Evolutionary conservation across 2,797 vertebrate genomes (phyloP), one percentile per base, ranked within the genome.

Genomic region (Nannoperca australis): DNA sequence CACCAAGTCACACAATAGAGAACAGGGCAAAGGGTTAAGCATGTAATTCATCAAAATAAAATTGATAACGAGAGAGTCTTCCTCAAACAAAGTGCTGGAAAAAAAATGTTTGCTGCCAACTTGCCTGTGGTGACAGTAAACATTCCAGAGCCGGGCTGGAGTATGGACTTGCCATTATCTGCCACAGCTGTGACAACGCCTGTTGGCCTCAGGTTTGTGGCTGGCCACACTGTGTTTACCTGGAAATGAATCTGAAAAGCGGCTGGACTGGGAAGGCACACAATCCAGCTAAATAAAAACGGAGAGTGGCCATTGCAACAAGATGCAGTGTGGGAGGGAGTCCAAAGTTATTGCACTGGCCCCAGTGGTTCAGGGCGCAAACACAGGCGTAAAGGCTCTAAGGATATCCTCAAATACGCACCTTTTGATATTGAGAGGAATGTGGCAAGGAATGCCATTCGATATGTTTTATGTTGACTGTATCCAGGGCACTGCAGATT

Each of bases 191-290:
- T 92, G 94, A 95, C 95, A 95, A 94, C 86, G 91, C 93, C 82
- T 90, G 94, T 96, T 96, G 96, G 96, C 94, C 91, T 91, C 94
- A 91, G 90, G 95, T 94, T 95, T 95, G 94, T 63, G 89, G 95
- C 92, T 92, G 92, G 95, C 95, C 93, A 93, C 91, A 76, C 89
- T 90, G 88, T 97, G 95, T 98, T 97, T 97, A 97, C 96, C 96
- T 95, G 96, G 95, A 95, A 95, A 96, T 96, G 95, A 96, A 96
- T 97, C 95, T 96, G 94, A 96, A 95, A 96, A 96, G 95, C 93
- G 89, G 86, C 88, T 88, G 91, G 92, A 95, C 94, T 87, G 88
- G 94, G 92, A 95, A 95, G 94, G 93, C 94, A 95, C 95, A 96
- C 96, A 95, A 94, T 53, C 86, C 81, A 69, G 93, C 86, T 90